Percentiles rank a stretch among this genome's conserved stretches.
Evolutionary conservation across 2,797 vertebrate genomes (phyloP).

Genomic region (Toxotes lorentzi): DNA sequence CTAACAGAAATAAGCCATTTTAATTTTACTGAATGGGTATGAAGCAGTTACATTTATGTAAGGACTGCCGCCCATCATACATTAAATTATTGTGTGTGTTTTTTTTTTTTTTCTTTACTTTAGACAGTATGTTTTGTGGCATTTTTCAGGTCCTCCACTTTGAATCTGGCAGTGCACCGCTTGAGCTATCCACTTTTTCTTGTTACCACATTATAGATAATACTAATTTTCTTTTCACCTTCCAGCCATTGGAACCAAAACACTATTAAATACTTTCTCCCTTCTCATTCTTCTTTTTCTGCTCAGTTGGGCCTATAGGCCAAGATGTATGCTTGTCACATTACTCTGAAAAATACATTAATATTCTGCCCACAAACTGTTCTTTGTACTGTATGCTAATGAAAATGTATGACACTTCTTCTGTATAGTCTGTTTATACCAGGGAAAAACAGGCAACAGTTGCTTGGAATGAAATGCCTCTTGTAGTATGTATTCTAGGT

Average conservation of each 20-base stretch:
- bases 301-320: slow-evolving; percentile 75
- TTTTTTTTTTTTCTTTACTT: slow-evolving; percentile 13
- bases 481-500: slow-evolving; percentile 32
- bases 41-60: slow-evolving; percentile 14
- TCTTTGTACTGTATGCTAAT: slow-evolving; percentile 73
- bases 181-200: slow-evolving; percentile 63
- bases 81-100: not conserved
- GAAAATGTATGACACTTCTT: slow-evolving; percentile 52
- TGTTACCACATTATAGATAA: slow-evolving; percentile 79
- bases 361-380: slow-evolving; percentile 72
- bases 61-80: slow-evolving; percentile 11
- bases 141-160: slow-evolving; percentile 35
- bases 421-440: slow-evolving; percentile 48
- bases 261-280: slow-evolving; percentile 74
- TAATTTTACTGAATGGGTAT: slow-evolving; percentile 26
- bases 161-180: slow-evolving; percentile 45
- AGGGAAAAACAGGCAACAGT: slow-evolving; percentile 29
- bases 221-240: slow-evolving; percentile 77
- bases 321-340: slow-evolving; percentile 73
- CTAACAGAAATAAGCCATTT: slow-evolving; percentile 34
- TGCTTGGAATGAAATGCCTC: slow-evolving; percentile 50
- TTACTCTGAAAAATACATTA: slow-evolving; percentile 72
- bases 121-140: slow-evolving; percentile 1
- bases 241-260: slow-evolving; percentile 72
- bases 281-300: slow-evolving; percentile 70